These are phyloP conservation scores for Escarpia spicata DNA, from an alignment of 2,888 invertebrate species.

Conservation along the genomic window DNA sequence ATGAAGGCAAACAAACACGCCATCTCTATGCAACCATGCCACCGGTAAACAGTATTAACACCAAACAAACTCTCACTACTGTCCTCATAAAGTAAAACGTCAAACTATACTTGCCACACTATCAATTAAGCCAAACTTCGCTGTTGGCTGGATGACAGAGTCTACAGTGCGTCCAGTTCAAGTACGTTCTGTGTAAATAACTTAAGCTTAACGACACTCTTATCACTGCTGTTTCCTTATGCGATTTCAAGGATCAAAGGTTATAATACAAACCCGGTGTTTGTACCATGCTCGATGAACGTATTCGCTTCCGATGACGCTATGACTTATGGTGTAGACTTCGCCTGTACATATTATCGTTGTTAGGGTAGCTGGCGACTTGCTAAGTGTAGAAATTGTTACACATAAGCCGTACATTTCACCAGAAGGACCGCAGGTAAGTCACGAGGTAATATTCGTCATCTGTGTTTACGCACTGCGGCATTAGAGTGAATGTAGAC, in stretches of 20 bases:
- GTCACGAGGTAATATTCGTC: background rate
- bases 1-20: no score
- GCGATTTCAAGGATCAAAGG: slow-evolving; percentile 5
- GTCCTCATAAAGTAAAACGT: no score
- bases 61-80: no score
- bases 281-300: background rate
- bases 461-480: background rate
- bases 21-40: no score
- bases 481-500: background rate
- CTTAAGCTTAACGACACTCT: background rate
- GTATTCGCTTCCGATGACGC: background rate
- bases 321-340: background rate
- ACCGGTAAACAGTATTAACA: no score
- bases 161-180: background rate
- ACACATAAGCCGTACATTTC: background rate
- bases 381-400: background rate
- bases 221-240: background rate
- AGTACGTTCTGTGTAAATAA: background rate
- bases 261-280: background rate
- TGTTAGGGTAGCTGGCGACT: background rate
- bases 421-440: background rate
- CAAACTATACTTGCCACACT: background rate
- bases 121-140: background rate
- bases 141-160: background rate
- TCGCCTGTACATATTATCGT: background rate